A percentile compares a stretch with the other conserved stretches of the same genome.
Evolutionary conservation across 2,888 invertebrate species (phyloP).

Genomic region (Electrophaes corylata): DNA sequence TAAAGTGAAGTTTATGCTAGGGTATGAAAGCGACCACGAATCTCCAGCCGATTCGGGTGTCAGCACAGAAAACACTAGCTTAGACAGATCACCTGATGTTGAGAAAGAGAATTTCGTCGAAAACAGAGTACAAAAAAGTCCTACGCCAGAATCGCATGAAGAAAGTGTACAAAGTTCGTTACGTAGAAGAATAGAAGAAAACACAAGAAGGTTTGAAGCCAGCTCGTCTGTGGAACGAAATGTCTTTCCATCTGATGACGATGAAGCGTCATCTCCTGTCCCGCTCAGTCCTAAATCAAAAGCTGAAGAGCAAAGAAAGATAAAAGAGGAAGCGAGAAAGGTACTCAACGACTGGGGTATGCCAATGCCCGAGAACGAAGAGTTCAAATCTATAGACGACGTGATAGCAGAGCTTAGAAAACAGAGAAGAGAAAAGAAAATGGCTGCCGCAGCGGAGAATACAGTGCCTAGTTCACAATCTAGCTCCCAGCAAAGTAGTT

Average conservation of each 20-base stretch:
- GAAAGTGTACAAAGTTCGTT: background rate
- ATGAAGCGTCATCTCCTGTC: slow-evolving; percentile 30
- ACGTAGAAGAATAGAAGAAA: slow-evolving; percentile 37
- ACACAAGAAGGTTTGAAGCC: slow-evolving; percentile 70
- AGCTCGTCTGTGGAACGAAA: slow-evolving; percentile 60
- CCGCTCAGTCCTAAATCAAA: slow-evolving; percentile 17
- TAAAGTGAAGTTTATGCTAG: slow-evolving; percentile 76
- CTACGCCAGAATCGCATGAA: background rate
- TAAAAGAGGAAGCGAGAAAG: slow-evolving; percentile 45
- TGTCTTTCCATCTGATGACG: slow-evolving; percentile 62
- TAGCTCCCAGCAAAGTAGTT: slow-evolving; percentile 58
- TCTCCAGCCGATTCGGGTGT: slow-evolving; percentile 87
- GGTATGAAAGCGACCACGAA: slow-evolving; percentile 79
- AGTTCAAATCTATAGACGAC: slow-evolving; percentile 66
- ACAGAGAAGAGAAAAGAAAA: slow-evolving; percentile 60
- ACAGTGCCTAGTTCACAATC: slow-evolving; percentile 2
- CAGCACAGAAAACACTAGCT: slow-evolving; percentile 89
- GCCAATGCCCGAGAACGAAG: slow-evolving; percentile 50
- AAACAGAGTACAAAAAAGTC: slow-evolving; percentile 66
- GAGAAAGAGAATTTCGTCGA: slow-evolving; percentile 76
- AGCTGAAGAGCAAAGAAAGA: slow-evolving; percentile 14
- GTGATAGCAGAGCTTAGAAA: slow-evolving; percentile 67
- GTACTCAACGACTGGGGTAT: slow-evolving; percentile 60
- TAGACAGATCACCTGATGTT: slow-evolving; percentile 86
- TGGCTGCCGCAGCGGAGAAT: slow-evolving; percentile 45